Conservation (phyloP, 2,113 vertebrate species). For the Pluvialis apricaria region DNA sequence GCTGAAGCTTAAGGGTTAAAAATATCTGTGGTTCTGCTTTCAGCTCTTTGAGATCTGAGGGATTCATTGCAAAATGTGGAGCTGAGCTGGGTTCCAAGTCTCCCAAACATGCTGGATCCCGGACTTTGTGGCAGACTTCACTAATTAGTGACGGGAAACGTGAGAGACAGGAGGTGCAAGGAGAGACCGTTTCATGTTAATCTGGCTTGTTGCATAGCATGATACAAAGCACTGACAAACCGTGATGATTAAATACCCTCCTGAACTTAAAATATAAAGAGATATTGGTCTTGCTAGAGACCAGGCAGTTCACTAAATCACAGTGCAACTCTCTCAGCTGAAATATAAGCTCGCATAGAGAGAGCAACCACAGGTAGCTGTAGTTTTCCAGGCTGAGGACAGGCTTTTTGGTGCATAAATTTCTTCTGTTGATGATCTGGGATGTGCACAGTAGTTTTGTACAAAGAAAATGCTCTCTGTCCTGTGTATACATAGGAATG, state of each 20-base stretch:
- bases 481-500: neutral
- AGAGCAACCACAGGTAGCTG: neutral
- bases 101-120: neutral
- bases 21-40: neutral
- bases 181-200: neutral
- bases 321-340: neutral
- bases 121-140: neutral
- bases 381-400: neutral
- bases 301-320: conserved; percentile 18
- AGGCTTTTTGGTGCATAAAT: neutral
- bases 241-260: neutral
- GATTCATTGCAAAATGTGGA: neutral
- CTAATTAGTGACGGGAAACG: neutral
- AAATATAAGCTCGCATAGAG: neutral
- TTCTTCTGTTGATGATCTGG: neutral
- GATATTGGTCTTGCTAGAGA: neutral
- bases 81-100: neutral
- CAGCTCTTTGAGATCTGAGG: neutral
- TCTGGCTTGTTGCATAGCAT: neutral
- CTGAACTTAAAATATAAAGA: neutral
- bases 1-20: neutral
- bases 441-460: neutral
- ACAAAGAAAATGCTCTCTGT: neutral
- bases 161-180: neutral
- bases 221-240: neutral